Evolutionary conservation across 2,888 invertebrate species (phyloP).

Genomic region (Cataglyphis livida): DNA sequence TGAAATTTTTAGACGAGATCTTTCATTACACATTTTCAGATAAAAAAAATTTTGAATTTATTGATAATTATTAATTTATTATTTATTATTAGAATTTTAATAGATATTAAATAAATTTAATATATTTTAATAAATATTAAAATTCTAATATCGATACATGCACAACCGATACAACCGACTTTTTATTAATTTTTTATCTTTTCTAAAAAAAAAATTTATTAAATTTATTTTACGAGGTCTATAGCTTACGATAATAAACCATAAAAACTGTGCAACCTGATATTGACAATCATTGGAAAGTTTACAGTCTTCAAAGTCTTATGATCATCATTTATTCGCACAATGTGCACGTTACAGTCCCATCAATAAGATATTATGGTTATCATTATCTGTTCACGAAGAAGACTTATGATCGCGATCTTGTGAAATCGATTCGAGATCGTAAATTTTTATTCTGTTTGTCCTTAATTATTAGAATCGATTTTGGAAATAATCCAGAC

Average conservation of each 20-base stretch:
- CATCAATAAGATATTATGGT: constrained; percentile 45
- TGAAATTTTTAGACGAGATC: not conserved
- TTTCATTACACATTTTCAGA: not conserved
- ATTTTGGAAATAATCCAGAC: constrained; percentile 21
- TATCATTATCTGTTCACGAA: constrained; percentile 14
- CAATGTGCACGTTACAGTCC: constrained; percentile 37
- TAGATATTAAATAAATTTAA: not conserved
- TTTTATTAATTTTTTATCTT: not conserved
- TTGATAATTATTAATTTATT: not conserved
- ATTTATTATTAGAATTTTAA: not conserved
- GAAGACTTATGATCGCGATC: not conserved
- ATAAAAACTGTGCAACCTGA: constrained; percentile 20
- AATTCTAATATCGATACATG: not conserved
- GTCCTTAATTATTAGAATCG: constrained; percentile 4
- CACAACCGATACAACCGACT: not conserved
- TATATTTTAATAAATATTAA: no score
- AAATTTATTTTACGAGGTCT: not conserved
- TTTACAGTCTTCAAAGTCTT: constrained; percentile 26
- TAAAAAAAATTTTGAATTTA: not conserved
- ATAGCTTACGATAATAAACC: constrained; percentile 2
- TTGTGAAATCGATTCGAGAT: not conserved
- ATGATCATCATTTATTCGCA: constrained; percentile 29
- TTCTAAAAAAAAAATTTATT: constrained; percentile 3
- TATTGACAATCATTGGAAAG: constrained; percentile 28
- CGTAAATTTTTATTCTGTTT: constrained; percentile 37